Percentiles rank a stretch among this genome's conserved stretches.
phyloP scores from a whole-genome alignment of 2,888 invertebrate genomes.

The Nomada flava region DNA sequence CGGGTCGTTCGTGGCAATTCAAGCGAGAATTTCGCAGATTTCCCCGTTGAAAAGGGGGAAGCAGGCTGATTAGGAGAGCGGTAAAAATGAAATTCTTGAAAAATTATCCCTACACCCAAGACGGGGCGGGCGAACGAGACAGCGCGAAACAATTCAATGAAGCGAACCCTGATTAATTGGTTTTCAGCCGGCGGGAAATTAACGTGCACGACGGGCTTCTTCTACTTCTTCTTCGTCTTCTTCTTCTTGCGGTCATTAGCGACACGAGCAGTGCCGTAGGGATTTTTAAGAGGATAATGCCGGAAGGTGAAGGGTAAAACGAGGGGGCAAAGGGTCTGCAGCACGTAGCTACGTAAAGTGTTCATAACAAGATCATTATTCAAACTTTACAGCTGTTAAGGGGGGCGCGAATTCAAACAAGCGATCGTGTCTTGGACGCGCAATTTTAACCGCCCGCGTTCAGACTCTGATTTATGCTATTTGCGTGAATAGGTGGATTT shows the following conservation, averaged over 20 bases:
- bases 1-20: constrained; percentile 11
- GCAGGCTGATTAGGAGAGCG: constrained; percentile 7
- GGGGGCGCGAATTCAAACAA: constrained; percentile 38
- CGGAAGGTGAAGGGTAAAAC: constrained; percentile 55
- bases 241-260: constrained; percentile 66
- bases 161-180: constrained; percentile 79
- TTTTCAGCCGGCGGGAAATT: constrained; percentile 67
- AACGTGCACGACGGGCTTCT: constrained; percentile 70
- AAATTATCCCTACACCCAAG: constrained; percentile 70
- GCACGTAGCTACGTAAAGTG: constrained; percentile 55
- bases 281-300: constrained; percentile 72
- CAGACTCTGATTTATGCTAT: constrained; percentile 27
- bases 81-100: constrained; percentile 72
- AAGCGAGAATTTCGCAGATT: constrained; percentile 18
- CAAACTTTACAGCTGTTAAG: constrained; percentile 67
- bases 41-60: neutral
- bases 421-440: constrained; percentile 19
- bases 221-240: constrained; percentile 59
- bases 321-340: constrained; percentile 47
- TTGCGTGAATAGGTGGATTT: constrained; percentile 2
- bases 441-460: constrained; percentile 26
- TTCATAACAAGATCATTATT: constrained; percentile 77
- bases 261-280: constrained; percentile 43
- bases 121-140: constrained; percentile 65
- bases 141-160: constrained; percentile 76